phyloP scores from a whole-genome alignment of 1,140 invertebrate species.

The Bombyx mandarina region DNA sequence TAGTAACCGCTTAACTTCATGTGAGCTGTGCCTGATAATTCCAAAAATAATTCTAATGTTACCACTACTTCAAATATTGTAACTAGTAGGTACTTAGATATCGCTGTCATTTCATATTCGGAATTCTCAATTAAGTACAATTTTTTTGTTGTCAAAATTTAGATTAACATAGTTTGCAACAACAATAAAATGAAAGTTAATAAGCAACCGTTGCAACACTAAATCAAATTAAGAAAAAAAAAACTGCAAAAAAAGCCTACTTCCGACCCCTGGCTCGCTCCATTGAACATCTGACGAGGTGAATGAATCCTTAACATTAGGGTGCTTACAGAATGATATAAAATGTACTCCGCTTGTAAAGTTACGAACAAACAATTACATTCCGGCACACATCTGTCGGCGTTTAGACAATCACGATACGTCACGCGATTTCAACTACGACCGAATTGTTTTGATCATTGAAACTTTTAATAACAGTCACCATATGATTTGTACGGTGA shows the following conservation, averaged over 20 bases:
- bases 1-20: too few species aligned
- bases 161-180: not conserved
- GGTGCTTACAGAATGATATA: conserved; percentile 56
- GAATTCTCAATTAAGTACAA: too few species aligned
- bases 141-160: too few species aligned
- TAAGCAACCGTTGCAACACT: conserved; percentile 20
- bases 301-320: conserved; percentile 56
- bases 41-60: too few species aligned
- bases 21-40: too few species aligned
- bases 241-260: conserved; percentile 28
- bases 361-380: conserved; percentile 61
- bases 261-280: conserved; percentile 36
- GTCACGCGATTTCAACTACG: conserved; percentile 53
- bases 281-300: conserved; percentile 69
- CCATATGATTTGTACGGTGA: too few species aligned
- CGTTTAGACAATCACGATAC: conserved; percentile 69
- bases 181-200: conserved; percentile 7
- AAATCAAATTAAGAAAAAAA: conserved; percentile 32
- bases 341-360: conserved; percentile 48
- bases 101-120: too few species aligned
- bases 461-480: not conserved
- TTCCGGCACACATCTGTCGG: conserved; percentile 68
- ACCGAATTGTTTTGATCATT: conserved; percentile 41
- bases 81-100: too few species aligned
- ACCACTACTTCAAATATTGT: too few species aligned